phyloP scores from a whole-genome alignment of 2,797 vertebrate genomes.

The Sylvia borin region DNA sequence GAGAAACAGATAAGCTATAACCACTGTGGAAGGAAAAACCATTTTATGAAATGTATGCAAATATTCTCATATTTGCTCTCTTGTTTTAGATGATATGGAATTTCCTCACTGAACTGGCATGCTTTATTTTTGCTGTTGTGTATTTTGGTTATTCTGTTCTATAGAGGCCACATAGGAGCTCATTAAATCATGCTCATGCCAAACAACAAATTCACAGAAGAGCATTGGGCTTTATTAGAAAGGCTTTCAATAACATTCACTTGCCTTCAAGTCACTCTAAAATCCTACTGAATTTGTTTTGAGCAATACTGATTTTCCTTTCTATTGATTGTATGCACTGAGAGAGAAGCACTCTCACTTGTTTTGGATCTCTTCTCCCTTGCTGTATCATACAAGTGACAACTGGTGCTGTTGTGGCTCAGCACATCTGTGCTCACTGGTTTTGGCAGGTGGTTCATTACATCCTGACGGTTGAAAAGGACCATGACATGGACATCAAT shows the following conservation, averaged over 20 bases:
- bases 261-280: neutral
- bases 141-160: slow-evolving; percentile 34
- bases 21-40: neutral
- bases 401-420: neutral
- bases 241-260: neutral
- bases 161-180: slow-evolving; percentile 41
- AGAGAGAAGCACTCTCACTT: neutral
- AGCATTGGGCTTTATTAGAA: neutral
- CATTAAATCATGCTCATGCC: slow-evolving; percentile 23
- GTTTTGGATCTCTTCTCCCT: neutral
- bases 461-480: slow-evolving; percentile 86
- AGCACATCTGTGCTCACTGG: slow-evolving; percentile 48
- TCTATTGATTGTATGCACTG: neutral
- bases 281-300: neutral
- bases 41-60: neutral
- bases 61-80: neutral
- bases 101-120: neutral
- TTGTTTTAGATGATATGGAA: neutral
- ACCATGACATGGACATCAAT: slow-evolving; percentile 88
- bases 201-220: neutral
- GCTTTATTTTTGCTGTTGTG: neutral
- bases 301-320: neutral
- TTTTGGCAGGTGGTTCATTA: slow-evolving; percentile 88
- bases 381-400: neutral
- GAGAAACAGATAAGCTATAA: neutral